phyloP scores from a whole-genome alignment of 2,797 vertebrate genomes.

The Sarcoramphus papa region DNA sequence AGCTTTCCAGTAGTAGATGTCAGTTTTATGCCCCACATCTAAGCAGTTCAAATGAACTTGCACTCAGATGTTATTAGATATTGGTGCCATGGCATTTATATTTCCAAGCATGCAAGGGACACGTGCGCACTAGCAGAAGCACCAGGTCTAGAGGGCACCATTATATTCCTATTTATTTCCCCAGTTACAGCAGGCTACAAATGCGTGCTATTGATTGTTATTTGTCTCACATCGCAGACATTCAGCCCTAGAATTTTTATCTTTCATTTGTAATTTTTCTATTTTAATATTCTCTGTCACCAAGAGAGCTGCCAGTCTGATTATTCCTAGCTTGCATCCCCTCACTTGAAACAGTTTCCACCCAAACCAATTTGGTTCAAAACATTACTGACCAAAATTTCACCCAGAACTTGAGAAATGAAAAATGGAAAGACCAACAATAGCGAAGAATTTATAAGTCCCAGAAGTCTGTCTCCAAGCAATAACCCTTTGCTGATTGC shows the following conservation, averaged over 20 bases:
- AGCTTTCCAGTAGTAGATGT: neutral
- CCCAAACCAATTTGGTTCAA: neutral
- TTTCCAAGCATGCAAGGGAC: slow-evolving; percentile 8
- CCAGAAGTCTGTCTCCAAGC: neutral
- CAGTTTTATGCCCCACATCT: slow-evolving; percentile 5
- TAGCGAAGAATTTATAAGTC: neutral
- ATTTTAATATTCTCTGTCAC: neutral
- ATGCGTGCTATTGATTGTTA: slow-evolving; percentile 10
- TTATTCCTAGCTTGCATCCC: neutral
- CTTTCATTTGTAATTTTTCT: slow-evolving; percentile 7
- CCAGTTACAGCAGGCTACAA: slow-evolving; percentile 10
- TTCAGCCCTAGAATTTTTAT: slow-evolving; percentile 6
- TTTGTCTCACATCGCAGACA: neutral
- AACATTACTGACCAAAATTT: neutral
- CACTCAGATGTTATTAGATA: slow-evolving; percentile 30
- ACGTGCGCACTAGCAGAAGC: neutral
- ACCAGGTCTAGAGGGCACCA: slow-evolving; percentile 39
- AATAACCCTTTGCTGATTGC: neutral
- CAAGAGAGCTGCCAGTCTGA: neutral
- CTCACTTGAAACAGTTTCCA: neutral
- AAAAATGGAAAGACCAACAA: neutral
- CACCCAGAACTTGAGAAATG: neutral
- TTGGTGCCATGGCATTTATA: slow-evolving; percentile 36
- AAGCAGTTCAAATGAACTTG: slow-evolving; percentile 26
- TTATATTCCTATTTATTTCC: slow-evolving; percentile 37